A percentile compares a stretch with the other conserved stretches of the same genome.
Conservation (phyloP, 2,113 vertebrate genomes). For the Dissostichus mawsoni region DNA sequence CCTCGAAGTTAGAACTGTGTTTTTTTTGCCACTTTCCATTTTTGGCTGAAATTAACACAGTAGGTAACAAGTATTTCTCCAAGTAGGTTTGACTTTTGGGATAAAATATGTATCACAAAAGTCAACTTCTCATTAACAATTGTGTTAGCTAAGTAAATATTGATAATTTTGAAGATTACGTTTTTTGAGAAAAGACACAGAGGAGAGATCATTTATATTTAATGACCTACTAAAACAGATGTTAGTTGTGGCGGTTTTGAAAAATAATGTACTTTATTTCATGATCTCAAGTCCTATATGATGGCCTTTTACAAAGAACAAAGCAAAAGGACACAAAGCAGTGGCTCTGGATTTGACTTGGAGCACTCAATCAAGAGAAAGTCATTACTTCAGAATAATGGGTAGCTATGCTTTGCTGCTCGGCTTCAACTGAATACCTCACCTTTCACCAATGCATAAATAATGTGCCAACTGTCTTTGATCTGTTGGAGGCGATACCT, state of each 20-base stretch:
- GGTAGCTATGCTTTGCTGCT: conserved; percentile 34
- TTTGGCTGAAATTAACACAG: not conserved
- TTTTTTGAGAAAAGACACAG: not conserved
- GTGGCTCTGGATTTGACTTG: conserved; percentile 39
- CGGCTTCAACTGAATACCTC: conserved; percentile 62
- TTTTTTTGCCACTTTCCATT: conserved; percentile 1
- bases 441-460: conserved; percentile 67
- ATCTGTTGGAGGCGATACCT: conserved; percentile 67
- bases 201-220: too few species aligned
- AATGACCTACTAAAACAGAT: not conserved
- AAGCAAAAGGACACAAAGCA: conserved; percentile 23
- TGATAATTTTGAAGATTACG: not conserved
- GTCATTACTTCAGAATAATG: conserved; percentile 65
- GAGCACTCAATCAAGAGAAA: conserved; percentile 63
- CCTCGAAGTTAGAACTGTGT: not conserved
- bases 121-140: not conserved
- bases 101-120: not conserved
- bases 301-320: conserved; percentile 18
- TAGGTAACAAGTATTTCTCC: not conserved
- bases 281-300: not conserved
- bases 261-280: not conserved
- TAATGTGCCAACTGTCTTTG: conserved; percentile 73
- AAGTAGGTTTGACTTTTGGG: not conserved
- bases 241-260: not conserved
- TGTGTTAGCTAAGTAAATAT: not conserved